Evolutionary conservation across 2,888 invertebrate genomes (phyloP).

Genomic region (Nomada ruficornis): DNA sequence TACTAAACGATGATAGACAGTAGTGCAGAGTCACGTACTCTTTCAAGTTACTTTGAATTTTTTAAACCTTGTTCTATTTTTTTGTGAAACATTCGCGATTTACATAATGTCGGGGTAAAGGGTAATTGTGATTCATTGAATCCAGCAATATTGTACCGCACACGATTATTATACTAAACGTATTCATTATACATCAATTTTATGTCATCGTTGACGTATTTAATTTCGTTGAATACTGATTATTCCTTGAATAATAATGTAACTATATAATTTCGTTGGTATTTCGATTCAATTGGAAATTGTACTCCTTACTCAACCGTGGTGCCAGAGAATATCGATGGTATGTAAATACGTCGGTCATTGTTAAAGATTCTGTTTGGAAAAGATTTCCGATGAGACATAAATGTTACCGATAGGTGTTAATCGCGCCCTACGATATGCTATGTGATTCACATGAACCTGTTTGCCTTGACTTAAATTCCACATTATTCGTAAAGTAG

Average conservation of each 20-base stretch:
- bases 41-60: no score
- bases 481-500: slow-evolving; percentile 26
- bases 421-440: slow-evolving; percentile 29
- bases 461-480: slow-evolving; percentile 69
- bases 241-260: neutral
- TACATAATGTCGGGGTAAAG: no score
- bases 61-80: neutral
- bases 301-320: neutral
- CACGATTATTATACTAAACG: no score
- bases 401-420: slow-evolving; percentile 12
- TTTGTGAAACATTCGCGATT: neutral
- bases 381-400: neutral
- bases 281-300: neutral
- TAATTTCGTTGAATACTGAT: neutral
- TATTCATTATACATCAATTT: neutral
- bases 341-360: neutral
- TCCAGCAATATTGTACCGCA: no score
- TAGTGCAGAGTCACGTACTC: neutral
- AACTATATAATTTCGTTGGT: neutral
- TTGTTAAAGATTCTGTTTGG: neutral
- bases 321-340: neutral
- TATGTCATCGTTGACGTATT: neutral
- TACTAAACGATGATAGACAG: neutral
- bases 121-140: neutral
- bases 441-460: slow-evolving; percentile 38